Percentiles rank a stretch among this genome's conserved stretches.
These are phyloP conservation scores for Temnothorax nylanderi DNA, from an alignment of 1,140 invertebrate genomes.

Conservation along the genomic window DNA sequence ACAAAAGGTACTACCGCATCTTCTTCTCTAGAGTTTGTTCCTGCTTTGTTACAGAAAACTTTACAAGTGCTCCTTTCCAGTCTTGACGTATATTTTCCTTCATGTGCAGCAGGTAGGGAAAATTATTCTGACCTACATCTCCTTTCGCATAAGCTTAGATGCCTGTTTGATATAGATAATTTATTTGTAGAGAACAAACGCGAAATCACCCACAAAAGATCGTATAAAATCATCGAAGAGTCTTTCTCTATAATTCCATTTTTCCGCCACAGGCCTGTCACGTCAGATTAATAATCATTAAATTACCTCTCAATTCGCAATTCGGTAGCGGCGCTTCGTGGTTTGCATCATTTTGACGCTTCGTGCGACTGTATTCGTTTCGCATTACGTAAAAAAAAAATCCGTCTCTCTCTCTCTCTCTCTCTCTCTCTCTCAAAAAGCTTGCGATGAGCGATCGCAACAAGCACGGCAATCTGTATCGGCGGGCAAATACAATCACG, in stretches of 20 bases:
- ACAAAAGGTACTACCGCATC: constrained; percentile 23
- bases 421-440: constrained; percentile 28
- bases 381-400: constrained; percentile 33
- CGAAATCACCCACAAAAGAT: background rate
- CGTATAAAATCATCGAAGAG: background rate
- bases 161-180: constrained; percentile 14
- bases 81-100: constrained; percentile 43
- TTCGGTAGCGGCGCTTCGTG: background rate
- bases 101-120: constrained; percentile 5
- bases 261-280: background rate
- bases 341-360: background rate
- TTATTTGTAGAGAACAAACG: background rate
- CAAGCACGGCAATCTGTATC: constrained; percentile 52
- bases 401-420: background rate
- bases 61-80: constrained; percentile 24
- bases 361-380: constrained; percentile 20
- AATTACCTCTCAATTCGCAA: background rate
- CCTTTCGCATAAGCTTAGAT: background rate
- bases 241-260: background rate
- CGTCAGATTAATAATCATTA: background rate
- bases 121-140: constrained; percentile 54
- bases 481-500: constrained; percentile 54
- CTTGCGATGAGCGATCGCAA: constrained; percentile 46
- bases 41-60: constrained; percentile 46
- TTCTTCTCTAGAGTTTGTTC: constrained; percentile 33